A percentile compares a stretch with the other conserved stretches of the same genome.
phyloP scores from a whole-genome alignment of 2,888 invertebrate species.

The Litoditis marina region DNA sequence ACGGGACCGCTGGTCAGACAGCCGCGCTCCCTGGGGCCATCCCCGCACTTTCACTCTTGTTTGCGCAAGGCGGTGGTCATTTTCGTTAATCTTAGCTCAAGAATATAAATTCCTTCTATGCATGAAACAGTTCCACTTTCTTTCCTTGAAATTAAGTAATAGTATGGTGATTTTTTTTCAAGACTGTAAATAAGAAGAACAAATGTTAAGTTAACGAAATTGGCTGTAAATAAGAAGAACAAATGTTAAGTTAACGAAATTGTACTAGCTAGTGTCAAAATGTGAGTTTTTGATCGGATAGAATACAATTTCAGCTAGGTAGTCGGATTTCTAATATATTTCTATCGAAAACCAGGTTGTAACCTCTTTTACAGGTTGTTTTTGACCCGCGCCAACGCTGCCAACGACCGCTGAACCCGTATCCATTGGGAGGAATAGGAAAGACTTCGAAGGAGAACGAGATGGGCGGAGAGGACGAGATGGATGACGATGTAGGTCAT shows the following conservation, averaged over 20 bases:
- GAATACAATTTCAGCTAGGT: neutral
- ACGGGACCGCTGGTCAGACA: too few relatives aligned
- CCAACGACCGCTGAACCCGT: slow-evolving; percentile 49
- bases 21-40: too few relatives aligned
- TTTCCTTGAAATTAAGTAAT: too few relatives aligned
- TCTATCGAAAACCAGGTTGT: neutral
- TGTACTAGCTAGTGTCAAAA: too few relatives aligned
- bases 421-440: slow-evolving; percentile 25
- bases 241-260: slow-evolving; percentile 4
- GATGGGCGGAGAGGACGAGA: neutral
- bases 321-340: neutral
- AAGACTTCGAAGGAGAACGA: neutral
- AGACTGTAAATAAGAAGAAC: neutral
- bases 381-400: slow-evolving; percentile 73
- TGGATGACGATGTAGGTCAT: slow-evolving; percentile 13
- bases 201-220: slow-evolving; percentile 4
- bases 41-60: too few relatives aligned
- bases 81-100: too few relatives aligned
- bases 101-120: too few relatives aligned
- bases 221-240: neutral
- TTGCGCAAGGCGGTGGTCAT: too few relatives aligned
- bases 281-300: too few relatives aligned
- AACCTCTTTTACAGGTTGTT: slow-evolving; percentile 69
- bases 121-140: too few relatives aligned
- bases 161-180: too few relatives aligned